A percentile compares a stretch with the other conserved stretches of the same genome.
Conservation (phyloP, 2,888 invertebrate genomes). For the Dynastes hyllus region DNA sequence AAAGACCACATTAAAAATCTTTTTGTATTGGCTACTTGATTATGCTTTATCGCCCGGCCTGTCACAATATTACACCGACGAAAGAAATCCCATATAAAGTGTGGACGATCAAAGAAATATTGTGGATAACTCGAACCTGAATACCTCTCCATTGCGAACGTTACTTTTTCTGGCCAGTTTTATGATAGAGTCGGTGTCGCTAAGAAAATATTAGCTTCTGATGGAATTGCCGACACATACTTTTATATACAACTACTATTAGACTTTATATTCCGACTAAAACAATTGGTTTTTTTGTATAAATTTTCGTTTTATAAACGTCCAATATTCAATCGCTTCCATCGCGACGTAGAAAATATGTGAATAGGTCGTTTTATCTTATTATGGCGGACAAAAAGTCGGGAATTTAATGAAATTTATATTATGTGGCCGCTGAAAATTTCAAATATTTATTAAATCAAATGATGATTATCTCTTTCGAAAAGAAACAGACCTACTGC, state of each 20-base stretch:
- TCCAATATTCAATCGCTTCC: constrained; percentile 21
- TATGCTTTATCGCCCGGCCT: constrained; percentile 66
- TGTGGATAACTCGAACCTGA: constrained; percentile 41
- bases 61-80: constrained; percentile 66
- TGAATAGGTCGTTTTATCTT: constrained; percentile 46
- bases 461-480: constrained; percentile 40
- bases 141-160: constrained; percentile 47
- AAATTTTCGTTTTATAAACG: constrained; percentile 32
- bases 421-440: constrained; percentile 42
- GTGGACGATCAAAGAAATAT: constrained; percentile 53
- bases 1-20: constrained; percentile 63
- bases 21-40: constrained; percentile 66
- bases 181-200: constrained; percentile 55
- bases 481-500: constrained; percentile 26
- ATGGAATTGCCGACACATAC: constrained; percentile 59
- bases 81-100: constrained; percentile 61
- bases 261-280: constrained; percentile 46
- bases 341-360: constrained; percentile 34
- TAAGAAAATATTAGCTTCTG: constrained; percentile 62
- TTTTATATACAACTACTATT: constrained; percentile 44
- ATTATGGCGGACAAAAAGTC: constrained; percentile 44
- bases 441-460: constrained; percentile 47
- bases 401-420: constrained; percentile 46
- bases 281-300: constrained; percentile 41
- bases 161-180: constrained; percentile 52